Percentiles rank a stretch among this genome's conserved stretches.
Conservation (phyloP, 2,888 invertebrate species). For the Charanyca ferruginea region DNA sequence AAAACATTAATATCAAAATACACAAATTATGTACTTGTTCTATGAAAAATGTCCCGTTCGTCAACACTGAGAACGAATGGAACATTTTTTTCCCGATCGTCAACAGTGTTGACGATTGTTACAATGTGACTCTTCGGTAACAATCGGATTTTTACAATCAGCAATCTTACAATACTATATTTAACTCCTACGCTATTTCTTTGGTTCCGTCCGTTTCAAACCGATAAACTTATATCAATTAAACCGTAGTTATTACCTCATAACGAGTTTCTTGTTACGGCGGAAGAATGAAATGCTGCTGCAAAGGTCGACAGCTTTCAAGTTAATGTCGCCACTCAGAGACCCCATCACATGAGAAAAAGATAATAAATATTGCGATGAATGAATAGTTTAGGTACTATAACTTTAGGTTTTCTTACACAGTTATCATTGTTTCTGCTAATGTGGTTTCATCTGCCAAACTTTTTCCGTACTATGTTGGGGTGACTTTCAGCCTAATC, state of each 20-base stretch:
- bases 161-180: neutral
- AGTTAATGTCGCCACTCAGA: conserved; percentile 27
- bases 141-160: neutral
- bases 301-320: conserved; percentile 64
- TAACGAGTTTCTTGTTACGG: conserved; percentile 45
- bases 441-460: too few relatives aligned
- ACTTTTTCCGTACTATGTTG: too few relatives aligned
- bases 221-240: conserved; percentile 18
- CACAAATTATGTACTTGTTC: too few relatives aligned
- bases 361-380: conserved; percentile 2
- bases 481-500: too few relatives aligned
- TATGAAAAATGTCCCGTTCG: too few relatives aligned
- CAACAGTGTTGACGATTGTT: too few relatives aligned
- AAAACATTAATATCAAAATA: too few relatives aligned
- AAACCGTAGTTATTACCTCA: conserved; percentile 45
- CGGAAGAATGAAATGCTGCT: conserved; percentile 56
- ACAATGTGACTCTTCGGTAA: too few relatives aligned
- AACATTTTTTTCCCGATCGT: too few relatives aligned
- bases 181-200: too few relatives aligned
- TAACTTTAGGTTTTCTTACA: neutral
- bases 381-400: conserved; percentile 6
- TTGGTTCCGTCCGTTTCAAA: conserved; percentile 15
- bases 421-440: neutral
- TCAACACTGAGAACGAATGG: too few relatives aligned
- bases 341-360: conserved; percentile 1